Evolutionary conservation across 2,797 vertebrate species (phyloP).

Genomic region (Tadarida brasiliensis): DNA sequence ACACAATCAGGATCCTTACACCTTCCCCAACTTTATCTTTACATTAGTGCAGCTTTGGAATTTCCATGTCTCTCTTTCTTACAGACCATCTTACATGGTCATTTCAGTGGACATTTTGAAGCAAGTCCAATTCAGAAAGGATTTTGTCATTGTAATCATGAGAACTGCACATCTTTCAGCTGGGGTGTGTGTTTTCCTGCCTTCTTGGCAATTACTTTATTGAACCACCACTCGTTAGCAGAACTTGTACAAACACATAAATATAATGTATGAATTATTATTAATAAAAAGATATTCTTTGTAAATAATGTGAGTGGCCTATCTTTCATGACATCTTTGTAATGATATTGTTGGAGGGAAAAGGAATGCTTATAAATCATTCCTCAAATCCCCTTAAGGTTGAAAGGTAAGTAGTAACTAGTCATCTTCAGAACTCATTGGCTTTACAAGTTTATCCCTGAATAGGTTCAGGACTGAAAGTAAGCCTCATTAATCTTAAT

Average conservation of each 20-base stretch:
- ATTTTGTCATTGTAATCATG: neutral
- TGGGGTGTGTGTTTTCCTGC: neutral
- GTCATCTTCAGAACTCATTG: slow-evolving; percentile 78
- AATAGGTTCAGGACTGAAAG: slow-evolving; percentile 75
- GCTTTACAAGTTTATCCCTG: slow-evolving; percentile 83
- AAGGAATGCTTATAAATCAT: slow-evolving; percentile 74
- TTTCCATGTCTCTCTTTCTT: slow-evolving; percentile 46
- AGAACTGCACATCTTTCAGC: neutral
- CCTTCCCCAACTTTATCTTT: neutral
- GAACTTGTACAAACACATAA: neutral
- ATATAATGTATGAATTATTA: slow-evolving; percentile 55
- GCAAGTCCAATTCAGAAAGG: neutral
- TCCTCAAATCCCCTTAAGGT: slow-evolving; percentile 71
- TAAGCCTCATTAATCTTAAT: slow-evolving; percentile 82
- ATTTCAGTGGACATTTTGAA: neutral
- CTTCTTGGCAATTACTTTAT: neutral
- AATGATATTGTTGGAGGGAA: slow-evolving; percentile 62
- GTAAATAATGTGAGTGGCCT: slow-evolving; percentile 47
- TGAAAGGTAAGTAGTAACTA: slow-evolving; percentile 79
- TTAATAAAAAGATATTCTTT: slow-evolving; percentile 10
- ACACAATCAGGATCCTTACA: neutral
- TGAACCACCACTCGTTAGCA: neutral
- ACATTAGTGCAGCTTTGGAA: neutral
- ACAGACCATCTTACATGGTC: neutral
- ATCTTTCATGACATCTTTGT: slow-evolving; percentile 68